A percentile compares a stretch with the other conserved stretches of the same genome.
Evolutionary conservation across 30 jellyfish, hydroid and myxozoan species (phyloP).

Genomic region (Aurelia sp.): DNA sequence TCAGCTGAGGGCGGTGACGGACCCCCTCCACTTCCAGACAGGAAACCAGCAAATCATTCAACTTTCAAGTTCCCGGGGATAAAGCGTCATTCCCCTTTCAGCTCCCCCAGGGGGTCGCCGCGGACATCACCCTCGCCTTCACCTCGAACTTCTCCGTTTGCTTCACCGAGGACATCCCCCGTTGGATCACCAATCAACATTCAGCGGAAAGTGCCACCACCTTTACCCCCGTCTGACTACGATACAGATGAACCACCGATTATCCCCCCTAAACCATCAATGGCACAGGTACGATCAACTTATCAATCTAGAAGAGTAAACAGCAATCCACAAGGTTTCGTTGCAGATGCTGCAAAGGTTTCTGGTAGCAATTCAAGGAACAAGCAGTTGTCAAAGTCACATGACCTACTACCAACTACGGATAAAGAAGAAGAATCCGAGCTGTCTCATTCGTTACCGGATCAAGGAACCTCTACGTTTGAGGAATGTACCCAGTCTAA

Average conservation of each 20-base stretch:
- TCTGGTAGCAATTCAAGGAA: not conserved
- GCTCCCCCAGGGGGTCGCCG: constrained; percentile 93
- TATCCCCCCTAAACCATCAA: constrained; percentile 78
- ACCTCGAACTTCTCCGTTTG: constrained; percentile 79
- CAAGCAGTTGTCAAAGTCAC: constrained; percentile 54
- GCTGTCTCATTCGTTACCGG: constrained; percentile 33
- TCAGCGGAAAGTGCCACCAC: constrained; percentile 71
- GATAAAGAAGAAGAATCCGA: constrained; percentile 4
- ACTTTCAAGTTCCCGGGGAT: constrained; percentile 65
- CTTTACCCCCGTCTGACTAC: constrained; percentile 66
- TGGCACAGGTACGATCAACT: constrained; percentile 10
- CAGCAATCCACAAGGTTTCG: constrained; percentile 65
- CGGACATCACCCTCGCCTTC: constrained; percentile 82
- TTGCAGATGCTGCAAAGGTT: not conserved
- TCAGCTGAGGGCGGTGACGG: constrained; percentile 39
- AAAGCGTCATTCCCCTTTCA: constrained; percentile 75
- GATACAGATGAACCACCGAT: constrained; percentile 74
- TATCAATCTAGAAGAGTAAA: constrained; percentile 54
- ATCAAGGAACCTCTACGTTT: not conserved
- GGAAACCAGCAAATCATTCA: constrained; percentile 65
- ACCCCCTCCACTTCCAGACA: constrained; percentile 96
- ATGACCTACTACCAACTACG: constrained; percentile 45
- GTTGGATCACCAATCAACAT: constrained; percentile 50
- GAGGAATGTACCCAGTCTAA: not conserved
- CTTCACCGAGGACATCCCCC: constrained; percentile 86